Base-by-base conservation (phyloP, 2,797 vertebrate species). In the Tiaroga cobitis region DNA sequence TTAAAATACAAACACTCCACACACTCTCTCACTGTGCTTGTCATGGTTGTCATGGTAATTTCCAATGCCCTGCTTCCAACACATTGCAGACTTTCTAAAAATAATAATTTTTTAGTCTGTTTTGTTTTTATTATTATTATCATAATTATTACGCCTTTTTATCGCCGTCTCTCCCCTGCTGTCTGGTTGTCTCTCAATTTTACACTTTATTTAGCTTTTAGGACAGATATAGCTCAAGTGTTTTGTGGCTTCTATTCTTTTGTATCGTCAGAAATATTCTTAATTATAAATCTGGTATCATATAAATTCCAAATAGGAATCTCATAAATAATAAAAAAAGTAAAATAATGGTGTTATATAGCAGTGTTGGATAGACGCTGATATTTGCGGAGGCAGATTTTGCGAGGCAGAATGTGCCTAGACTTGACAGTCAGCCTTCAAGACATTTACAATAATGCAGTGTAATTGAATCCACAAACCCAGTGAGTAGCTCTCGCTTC, bases 41-140 rank as follows among this genome's bases (percentile, higher is more conserved):
- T 90, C 91, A 91, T 92, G 90, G 95, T 96, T 96, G 92, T 94
- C 93, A 95, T 95, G 94, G 93, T 92, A 92, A 95, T 94, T 21
- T 90, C 84, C 89, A 90, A 92, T 92, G 88, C 92, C 83, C 82
- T 92, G 90, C 91, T 93, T 93, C 91, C 92, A 93, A 95, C 92
- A 92, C 91, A 88, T 92, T 91, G 91, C 92, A 94, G 94, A 94
- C 93, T 92, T 94, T 94, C 94, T 95, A 95, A 95, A 95, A 95
- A 95, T 95, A 95, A 90, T 90, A 76, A 80, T 87, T 63, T 51
- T 65, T 63, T 70, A 65, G 67, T 86, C 69, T 84, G 77, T 59
- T 54, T 84, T 78, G n/a, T 68, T 82, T 24, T 82, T 67, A 80
- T 70, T 89, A 63, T 70, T 89, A 63, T 59, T 77, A 15, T 61